A percentile compares a stretch with the other conserved stretches of the same genome.
phyloP scores from a whole-genome alignment of 2,113 vertebrate species.

The Orycteropus afer region DNA sequence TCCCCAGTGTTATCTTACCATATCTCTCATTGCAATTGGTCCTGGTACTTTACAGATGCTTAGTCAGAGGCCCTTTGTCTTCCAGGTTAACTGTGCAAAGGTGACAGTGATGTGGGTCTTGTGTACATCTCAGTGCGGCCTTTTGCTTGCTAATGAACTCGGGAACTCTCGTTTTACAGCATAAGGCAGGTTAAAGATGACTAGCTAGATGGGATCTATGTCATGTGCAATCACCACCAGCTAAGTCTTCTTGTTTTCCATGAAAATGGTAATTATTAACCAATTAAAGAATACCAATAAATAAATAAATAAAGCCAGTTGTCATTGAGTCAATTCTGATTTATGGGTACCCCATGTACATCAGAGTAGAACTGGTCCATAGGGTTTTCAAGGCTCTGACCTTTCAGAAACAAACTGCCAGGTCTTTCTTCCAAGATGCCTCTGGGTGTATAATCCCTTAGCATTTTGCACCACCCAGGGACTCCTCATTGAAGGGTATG shows the following conservation, averaged over 20 bases:
- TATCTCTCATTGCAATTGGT: background rate
- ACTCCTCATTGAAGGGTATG: background rate
- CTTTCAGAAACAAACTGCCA: background rate
- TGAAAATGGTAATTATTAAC: background rate
- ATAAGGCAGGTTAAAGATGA: background rate
- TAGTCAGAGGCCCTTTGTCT: background rate
- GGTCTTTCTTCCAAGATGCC: background rate
- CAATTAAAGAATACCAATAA: background rate
- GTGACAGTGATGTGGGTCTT: background rate
- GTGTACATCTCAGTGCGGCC: background rate
- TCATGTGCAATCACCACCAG: fast-evolving
- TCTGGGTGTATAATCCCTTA: background rate
- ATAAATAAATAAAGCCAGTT: background rate
- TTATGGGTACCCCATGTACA: background rate
- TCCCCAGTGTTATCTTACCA: background rate
- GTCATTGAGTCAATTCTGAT: background rate
- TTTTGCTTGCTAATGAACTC: background rate
- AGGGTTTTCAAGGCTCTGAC: background rate
- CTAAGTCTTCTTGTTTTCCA: background rate
- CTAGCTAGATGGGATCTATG: background rate
- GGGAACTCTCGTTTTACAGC: background rate
- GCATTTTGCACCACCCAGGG: background rate
- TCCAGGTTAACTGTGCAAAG: background rate
- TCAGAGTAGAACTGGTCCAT: background rate
- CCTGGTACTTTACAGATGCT: background rate